Base-by-base conservation (phyloP, 1,140 invertebrate genomes). In the Asobara japonica region DNA sequence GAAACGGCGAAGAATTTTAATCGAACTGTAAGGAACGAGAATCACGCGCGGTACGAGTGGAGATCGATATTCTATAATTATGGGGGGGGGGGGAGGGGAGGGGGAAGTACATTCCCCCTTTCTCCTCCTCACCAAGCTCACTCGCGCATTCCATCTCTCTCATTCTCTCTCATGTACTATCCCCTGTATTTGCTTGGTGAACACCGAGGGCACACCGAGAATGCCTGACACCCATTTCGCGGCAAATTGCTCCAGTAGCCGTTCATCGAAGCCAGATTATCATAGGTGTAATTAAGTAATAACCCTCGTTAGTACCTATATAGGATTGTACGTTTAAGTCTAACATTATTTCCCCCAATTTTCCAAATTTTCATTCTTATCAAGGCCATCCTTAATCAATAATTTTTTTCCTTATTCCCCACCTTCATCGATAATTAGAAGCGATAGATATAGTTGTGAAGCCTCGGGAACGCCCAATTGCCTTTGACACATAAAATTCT, bases 241-340 rank as follows among this genome's bases (percentile, higher is more conserved):
- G 41, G 61, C 61, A 71, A 71, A 65, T 71, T 71, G 41, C 69
- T 71, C 51, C 41, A 65, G 69, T 65, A 71, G 38, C 60, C 69
- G 62, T 71, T 71, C 69, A 61, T 65, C 68, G 73, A 62, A 71
- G 73, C 38, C 61, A 66, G 64, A 66, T 67, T 71, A 67, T 67
- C 65, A 65, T 69, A 48, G 62, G 64, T 67, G 69, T 71, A 68
- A 74, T 74, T 71, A 71, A 67, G 65, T 71, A 71, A 71, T 71
- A 71, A 74, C 65, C 69, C 48, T 22, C n/a, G 36, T 73, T 73
- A 73, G 30, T 60, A 29, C 22, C 56, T 68, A 56, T 68, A 51
- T n/a, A 25, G 38, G 38, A 48, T 29, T 61, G 29, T 60, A 29
- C 56, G 4, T 56, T 16, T 56, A 22, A 16, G 22, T 56, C 25